A percentile compares a stretch with the other conserved stretches of the same genome.
phyloP scores from a whole-genome alignment of 92 coral and sea anemone genomes.

The Phymanthus crucifer region DNA sequence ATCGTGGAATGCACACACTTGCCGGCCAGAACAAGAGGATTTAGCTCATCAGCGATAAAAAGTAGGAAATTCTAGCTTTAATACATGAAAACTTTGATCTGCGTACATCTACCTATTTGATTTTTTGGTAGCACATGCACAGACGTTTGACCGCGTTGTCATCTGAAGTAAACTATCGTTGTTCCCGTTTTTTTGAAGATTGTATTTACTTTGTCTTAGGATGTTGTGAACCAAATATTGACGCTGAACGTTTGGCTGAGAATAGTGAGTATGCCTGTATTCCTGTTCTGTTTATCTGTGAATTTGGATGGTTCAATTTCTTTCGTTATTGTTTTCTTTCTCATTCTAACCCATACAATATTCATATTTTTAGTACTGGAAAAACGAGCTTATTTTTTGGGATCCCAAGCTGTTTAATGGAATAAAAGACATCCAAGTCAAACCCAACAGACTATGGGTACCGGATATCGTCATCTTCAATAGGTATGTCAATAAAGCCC shows the following conservation, averaged over 20 bases:
- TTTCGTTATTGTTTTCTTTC: too few relatives aligned
- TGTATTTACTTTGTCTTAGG: conserved; percentile 15
- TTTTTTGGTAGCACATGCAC: too few relatives aligned
- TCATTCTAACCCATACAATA: background rate
- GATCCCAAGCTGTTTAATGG: conserved; percentile 25
- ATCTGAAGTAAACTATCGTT: too few relatives aligned
- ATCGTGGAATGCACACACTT: too few relatives aligned
- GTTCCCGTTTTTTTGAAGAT: background rate
- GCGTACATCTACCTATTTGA: too few relatives aligned
- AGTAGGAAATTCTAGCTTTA: too few relatives aligned
- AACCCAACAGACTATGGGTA: conserved; percentile 11
- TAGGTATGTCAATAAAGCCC: background rate
- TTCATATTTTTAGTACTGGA: conserved; percentile 25
- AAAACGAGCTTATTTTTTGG: conserved; percentile 19
- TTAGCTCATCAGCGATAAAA: too few relatives aligned
- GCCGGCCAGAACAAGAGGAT: too few relatives aligned
- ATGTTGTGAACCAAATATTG: conserved; percentile 50
- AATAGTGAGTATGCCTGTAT: conserved; percentile 24
- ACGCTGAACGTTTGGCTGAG: conserved; percentile 48
- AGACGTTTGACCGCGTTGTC: too few relatives aligned
- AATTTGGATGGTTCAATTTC: background rate
- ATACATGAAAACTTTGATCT: too few relatives aligned
- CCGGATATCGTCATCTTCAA: conserved; percentile 23
- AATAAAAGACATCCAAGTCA: background rate
- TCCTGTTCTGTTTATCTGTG: background rate